phyloP scores from a whole-genome alignment of 2,888 invertebrate genomes.

The Lacanobia wlatinum region DNA sequence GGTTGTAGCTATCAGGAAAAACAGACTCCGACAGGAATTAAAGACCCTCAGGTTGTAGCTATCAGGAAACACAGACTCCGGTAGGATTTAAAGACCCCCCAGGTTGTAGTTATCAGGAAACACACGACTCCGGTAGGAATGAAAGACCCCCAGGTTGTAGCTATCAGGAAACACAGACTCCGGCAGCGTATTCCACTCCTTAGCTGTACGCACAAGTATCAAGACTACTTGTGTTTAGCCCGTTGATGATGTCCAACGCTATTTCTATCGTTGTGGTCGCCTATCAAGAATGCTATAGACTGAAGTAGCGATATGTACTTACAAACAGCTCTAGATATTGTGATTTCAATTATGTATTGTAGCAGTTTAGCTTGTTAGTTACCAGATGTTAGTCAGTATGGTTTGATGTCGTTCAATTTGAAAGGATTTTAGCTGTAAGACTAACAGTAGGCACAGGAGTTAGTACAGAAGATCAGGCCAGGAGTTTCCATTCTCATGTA shows the following conservation, averaged over 20 bases:
- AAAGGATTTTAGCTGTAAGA: constrained; percentile 15
- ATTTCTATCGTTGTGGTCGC: constrained; percentile 2
- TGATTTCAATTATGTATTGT: constrained; percentile 37
- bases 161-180: no score
- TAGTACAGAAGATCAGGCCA: neutral
- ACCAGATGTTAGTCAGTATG: constrained; percentile 25
- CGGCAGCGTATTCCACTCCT: no score
- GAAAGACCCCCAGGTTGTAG: no score
- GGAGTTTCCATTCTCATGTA: constrained; percentile 8
- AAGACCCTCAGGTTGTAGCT: no score
- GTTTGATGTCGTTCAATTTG: constrained; percentile 7
- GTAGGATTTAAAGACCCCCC: no score
- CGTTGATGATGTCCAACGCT: constrained; percentile 11
- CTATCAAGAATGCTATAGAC: constrained; percentile 44
- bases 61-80: no score
- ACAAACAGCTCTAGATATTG: constrained; percentile 44
- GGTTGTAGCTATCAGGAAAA: no score
- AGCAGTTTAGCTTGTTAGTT: constrained; percentile 15
- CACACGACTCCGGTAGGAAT: no score
- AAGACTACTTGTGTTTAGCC: no score
- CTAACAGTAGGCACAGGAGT: constrained; percentile 3
- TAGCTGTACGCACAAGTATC: no score
- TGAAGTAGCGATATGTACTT: constrained; percentile 54
- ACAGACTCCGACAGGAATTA: no score
- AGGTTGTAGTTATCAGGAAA: no score